phyloP scores from a whole-genome alignment of 1,140 invertebrate genomes.

The Philaenus spumarius region DNA sequence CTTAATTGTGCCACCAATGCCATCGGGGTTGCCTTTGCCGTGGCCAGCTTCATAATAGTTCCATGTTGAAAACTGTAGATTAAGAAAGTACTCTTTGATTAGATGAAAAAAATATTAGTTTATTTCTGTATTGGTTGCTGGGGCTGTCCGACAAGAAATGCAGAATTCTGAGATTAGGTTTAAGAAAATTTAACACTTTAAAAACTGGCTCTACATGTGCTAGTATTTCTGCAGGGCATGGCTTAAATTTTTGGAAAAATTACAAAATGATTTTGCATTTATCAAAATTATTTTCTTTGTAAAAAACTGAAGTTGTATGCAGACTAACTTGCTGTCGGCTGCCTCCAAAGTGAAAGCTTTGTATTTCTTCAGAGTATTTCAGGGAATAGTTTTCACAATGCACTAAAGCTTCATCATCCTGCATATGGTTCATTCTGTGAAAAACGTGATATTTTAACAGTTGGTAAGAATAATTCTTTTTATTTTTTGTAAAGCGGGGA shows the following conservation, averaged over 20 bases:
- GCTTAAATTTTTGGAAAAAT: conserved; percentile 35
- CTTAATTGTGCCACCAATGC: conserved; percentile 40
- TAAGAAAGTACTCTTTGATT: conserved; percentile 21
- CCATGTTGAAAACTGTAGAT: conserved; percentile 34
- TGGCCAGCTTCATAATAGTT: conserved; percentile 41
- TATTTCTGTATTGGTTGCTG: conserved; percentile 26
- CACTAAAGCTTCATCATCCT: no score
- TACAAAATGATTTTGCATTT: conserved; percentile 34
- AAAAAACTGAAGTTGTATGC: conserved; percentile 35
- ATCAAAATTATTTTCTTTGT: conserved; percentile 17
- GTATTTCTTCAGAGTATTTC: no score
- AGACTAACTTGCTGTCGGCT: conserved; percentile 33
- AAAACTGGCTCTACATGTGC: conserved; percentile 35
- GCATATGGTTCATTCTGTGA: no score
- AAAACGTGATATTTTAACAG: no score
- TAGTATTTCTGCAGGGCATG: conserved; percentile 34
- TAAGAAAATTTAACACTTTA: conserved; percentile 26
- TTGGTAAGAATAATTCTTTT: no score
- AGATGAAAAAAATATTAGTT: conserved; percentile 24
- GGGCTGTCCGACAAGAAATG: conserved; percentile 27
- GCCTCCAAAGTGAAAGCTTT: conserved; percentile 34
- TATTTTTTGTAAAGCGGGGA: no score
- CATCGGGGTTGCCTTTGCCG: conserved; percentile 43
- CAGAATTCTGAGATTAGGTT: conserved; percentile 19
- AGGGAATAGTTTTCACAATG: conserved; percentile 34